Evolutionary conservation across 1,140 invertebrate species (phyloP).

Genomic region (Drosophila nebulosa): DNA sequence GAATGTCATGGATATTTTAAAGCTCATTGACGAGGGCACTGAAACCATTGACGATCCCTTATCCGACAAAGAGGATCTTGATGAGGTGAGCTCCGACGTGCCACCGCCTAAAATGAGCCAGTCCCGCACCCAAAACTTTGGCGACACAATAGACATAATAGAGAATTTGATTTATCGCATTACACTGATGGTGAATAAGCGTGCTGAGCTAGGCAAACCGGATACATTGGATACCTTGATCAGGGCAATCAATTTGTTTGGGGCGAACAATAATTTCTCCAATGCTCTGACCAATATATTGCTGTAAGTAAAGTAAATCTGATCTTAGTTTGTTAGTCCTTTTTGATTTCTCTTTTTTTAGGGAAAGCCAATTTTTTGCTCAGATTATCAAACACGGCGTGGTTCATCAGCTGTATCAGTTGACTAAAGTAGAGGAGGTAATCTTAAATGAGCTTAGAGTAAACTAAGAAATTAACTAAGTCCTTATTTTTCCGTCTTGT

Average conservation of each 20-base stretch:
- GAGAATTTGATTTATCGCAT: conserved; percentile 74
- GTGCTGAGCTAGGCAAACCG: conserved; percentile 66
- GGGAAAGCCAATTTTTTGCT: conserved; percentile 79
- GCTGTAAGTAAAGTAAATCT: conserved; percentile 50
- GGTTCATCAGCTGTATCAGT: conserved; percentile 71
- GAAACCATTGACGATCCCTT: conserved; percentile 71
- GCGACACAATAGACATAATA: conserved; percentile 71
- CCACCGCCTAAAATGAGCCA: conserved; percentile 55
- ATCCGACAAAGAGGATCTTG: conserved; percentile 70
- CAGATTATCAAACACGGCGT: conserved; percentile 76
- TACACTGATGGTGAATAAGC: conserved; percentile 71
- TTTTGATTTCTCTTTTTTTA: conserved; percentile 13
- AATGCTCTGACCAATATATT: conserved; percentile 75
- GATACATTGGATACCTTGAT: conserved; percentile 73
- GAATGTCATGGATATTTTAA: conserved; percentile 69
- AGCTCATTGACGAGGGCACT: conserved; percentile 64
- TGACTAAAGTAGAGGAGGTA: conserved; percentile 73
- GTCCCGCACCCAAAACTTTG: conserved; percentile 45
- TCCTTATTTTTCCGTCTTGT: not conserved
- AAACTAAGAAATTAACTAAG: not conserved
- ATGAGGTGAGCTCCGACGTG: conserved; percentile 70
- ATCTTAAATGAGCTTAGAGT: not conserved
- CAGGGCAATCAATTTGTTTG: conserved; percentile 69
- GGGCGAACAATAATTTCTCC: conserved; percentile 69
- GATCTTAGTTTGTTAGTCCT: not conserved